Evolutionary conservation across 35 echinoderm and acorn worm genomes (phyloP), one percentile per base, ranked within the genome.

Genomic region (Diadema setosum): DNA sequence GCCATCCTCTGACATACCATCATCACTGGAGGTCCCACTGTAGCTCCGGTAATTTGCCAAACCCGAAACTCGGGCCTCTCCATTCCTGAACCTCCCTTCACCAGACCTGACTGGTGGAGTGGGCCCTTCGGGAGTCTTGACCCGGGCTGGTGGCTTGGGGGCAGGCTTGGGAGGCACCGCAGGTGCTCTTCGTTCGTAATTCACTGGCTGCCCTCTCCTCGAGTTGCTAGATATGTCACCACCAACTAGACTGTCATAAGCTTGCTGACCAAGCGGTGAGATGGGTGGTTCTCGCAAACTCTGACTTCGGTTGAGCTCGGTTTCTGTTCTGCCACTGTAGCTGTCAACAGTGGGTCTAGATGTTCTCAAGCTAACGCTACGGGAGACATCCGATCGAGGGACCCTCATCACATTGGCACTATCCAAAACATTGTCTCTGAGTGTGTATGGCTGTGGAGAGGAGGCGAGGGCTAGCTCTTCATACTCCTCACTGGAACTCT

Each of bases 11-110:
- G 20, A 44, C 33, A 78, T 42, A 16, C 73, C 73, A 41, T 78
- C 73, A 44, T 78, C 73, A 11, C 73, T 78, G 44, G 73, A 78
- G 3, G 73, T 78, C 9, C 73, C 73, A 44, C 73, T 78, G 73
- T 78, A 78, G 20, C 73, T 78, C 36, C 73, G 14, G 7, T 78
- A 36, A 44, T 21, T 25, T 21, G 34, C 44, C 21, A 41, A 78
- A n/a, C 73, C 40, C 2, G 73, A 78, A 7, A 78, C 27, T n/a
- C 40, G 27, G 8, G 73, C 73, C 23, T 78, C 73, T 3, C 15
- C 35, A 44, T 78, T 78, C n/a, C 73, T 26, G 20, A 78, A 15
- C 40, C 73, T 44, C 8, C 40, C 15, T 21, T 78, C 73, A 41
- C 73, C 73, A 9, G 39, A 44, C n/a, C 48, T 52, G 9, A 52